phyloP scores from a whole-genome alignment of 1,140 invertebrate species.

The Halyomorpha halys region DNA sequence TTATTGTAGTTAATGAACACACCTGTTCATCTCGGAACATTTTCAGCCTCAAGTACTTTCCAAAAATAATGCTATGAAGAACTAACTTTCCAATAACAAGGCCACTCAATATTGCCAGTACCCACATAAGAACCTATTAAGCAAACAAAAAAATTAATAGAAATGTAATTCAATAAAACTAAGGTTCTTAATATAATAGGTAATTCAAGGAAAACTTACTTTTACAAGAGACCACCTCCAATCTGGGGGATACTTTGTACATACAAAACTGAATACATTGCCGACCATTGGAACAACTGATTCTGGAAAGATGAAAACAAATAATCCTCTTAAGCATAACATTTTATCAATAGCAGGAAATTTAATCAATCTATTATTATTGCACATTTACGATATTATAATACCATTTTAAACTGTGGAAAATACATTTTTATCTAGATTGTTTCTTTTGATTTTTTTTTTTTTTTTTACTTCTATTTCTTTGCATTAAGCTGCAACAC shows the following conservation, averaged over 20 bases:
- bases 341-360: no score
- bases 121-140: slow-evolving; percentile 41
- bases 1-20: slow-evolving; percentile 16
- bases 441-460: no score
- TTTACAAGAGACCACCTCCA: slow-evolving; percentile 42
- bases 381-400: no score
- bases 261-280: slow-evolving; percentile 45
- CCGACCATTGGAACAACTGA: slow-evolving; percentile 44
- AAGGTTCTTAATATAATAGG: neutral
- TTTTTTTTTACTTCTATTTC: no score
- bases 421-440: no score
- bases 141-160: slow-evolving; percentile 8
- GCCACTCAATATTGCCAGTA: slow-evolving; percentile 41
- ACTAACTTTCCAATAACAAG: slow-evolving; percentile 43
- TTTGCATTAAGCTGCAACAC: no score
- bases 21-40: slow-evolving; percentile 45
- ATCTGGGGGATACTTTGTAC: slow-evolving; percentile 42
- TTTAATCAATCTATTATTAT: no score
- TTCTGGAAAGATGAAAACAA: slow-evolving; percentile 34
- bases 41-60: slow-evolving; percentile 40
- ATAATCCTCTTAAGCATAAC: neutral
- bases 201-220: slow-evolving; percentile 32
- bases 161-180: neutral
- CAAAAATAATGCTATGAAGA: slow-evolving; percentile 39
- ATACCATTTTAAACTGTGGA: no score